Conservation (phyloP, 2,888 invertebrate species). For the Choreutis nemorana region DNA sequence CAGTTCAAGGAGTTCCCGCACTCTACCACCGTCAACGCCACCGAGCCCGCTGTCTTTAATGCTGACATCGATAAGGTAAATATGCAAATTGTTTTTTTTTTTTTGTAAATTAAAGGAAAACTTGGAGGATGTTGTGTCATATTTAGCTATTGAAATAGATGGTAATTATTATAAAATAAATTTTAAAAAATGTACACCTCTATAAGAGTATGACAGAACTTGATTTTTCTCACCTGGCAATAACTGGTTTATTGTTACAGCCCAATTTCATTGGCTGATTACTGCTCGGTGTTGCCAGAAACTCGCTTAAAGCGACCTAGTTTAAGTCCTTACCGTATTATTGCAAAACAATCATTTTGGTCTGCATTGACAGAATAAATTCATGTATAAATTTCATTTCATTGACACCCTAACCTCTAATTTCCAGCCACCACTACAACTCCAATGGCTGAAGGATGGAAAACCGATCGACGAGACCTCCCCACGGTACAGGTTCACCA, state of each 20-base stretch:
- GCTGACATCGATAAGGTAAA: conserved; percentile 77
- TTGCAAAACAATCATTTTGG: background rate
- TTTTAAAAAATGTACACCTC: no score
- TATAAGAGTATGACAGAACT: no score
- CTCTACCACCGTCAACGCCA: conserved; percentile 83
- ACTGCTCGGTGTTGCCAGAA: no score
- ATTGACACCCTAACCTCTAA: background rate
- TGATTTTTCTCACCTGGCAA: no score
- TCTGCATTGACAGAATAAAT: background rate
- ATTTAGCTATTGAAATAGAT: no score
- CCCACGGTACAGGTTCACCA: conserved; percentile 81
- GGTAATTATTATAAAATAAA: no score
- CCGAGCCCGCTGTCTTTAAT: conserved; percentile 81
- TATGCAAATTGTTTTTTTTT: background rate
- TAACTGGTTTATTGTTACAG: no score
- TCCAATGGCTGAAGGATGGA: conserved; percentile 92
- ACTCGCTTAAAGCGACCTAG: no score
- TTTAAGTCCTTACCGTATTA: no score
- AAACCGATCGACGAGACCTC: conserved; percentile 83
- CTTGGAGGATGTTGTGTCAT: background rate
- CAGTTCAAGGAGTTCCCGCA: conserved; percentile 89
- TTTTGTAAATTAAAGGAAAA: background rate
- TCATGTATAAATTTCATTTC: background rate
- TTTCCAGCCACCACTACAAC: conserved; percentile 69
- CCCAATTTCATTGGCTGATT: no score